phyloP scores from a whole-genome alignment of 2,113 vertebrate species.

The Camarhynchus parvulus region DNA sequence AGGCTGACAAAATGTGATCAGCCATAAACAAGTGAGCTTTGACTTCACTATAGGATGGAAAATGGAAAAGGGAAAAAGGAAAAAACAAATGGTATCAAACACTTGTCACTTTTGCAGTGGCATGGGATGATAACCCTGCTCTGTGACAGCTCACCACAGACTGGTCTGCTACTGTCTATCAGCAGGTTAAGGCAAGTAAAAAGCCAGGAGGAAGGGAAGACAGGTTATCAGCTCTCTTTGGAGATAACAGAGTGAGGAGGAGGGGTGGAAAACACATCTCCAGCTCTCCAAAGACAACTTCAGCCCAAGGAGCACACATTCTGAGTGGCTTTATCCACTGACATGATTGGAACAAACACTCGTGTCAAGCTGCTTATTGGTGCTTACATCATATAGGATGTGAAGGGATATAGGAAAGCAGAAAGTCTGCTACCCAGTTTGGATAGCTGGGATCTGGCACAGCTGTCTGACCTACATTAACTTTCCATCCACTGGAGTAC shows the following conservation, averaged over 20 bases:
- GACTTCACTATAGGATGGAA: background rate
- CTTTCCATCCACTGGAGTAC: slow-evolving; percentile 7
- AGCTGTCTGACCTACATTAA: background rate
- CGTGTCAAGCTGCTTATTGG: background rate
- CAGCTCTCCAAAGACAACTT: background rate
- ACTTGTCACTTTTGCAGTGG: background rate
- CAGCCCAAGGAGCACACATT: background rate
- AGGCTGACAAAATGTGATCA: slow-evolving; percentile 52
- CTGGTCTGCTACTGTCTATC: background rate
- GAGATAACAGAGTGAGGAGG: background rate
- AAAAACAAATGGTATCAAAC: background rate
- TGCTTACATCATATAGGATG: background rate
- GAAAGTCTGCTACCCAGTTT: background rate
- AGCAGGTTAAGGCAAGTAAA: background rate
- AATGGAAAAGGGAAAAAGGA: background rate
- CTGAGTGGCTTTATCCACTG: background rate
- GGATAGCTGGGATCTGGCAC: background rate
- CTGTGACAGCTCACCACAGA: background rate
- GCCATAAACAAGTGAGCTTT: slow-evolving; percentile 33
- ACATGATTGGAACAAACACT: background rate
- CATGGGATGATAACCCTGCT: background rate
- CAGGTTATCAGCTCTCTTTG: background rate
- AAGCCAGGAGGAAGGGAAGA: background rate
- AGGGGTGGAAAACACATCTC: background rate
- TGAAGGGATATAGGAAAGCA: background rate